Evolutionary conservation across 2,113 vertebrate genomes (phyloP), one percentile per base, ranked within the genome.

Genomic region (Onychostruthus taczanowskii): DNA sequence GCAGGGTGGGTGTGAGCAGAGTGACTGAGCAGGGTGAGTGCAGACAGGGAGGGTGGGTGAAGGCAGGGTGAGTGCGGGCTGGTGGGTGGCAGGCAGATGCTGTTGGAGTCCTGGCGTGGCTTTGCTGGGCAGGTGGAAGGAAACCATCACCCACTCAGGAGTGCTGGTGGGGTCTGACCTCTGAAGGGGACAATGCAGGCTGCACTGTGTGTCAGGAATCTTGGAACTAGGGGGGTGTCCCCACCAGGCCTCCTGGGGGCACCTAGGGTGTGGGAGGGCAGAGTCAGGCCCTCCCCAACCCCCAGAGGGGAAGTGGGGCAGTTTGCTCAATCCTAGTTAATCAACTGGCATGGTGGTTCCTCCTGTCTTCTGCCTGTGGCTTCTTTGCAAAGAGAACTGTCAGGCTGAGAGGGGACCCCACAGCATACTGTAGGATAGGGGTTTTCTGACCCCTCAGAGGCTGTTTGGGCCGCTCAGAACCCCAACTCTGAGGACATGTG

Each of bases 371-470:
- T 70, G 78, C 37, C 24, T 70, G 69, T 0, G 0, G 74, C 66
- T 95, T 94, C 55, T 87, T 44, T 0, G 0, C 46, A 82, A 72
- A 16, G 5, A 37, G 43, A 70, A 33, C 35, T 10, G 3, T 46
- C 0, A 1, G 11, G 35, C n/a, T 7, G 13, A n/a, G 24, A 53
- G 33, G 16, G 20, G 7, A 24, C 33, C 10, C 23, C 3, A 13
- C 0, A 0, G 1, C 22, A 13, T 1, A 5, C 12, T 4, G 1
- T 67, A 39, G 17, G 27, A 30, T 18, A 50, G 15, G 16, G 20
- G 10, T 8, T 31, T 69, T 37, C 20, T 50, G 13, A 16, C 13
- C 62, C 27, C 41, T 79, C 2, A 1, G 33, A 37, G 27, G 43
- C 43, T 18, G 1, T 6, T 46, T 35, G 31, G 19, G 28, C 9